phyloP scores from a whole-genome alignment of 2,113 vertebrate species.

The Mobula birostris region DNA sequence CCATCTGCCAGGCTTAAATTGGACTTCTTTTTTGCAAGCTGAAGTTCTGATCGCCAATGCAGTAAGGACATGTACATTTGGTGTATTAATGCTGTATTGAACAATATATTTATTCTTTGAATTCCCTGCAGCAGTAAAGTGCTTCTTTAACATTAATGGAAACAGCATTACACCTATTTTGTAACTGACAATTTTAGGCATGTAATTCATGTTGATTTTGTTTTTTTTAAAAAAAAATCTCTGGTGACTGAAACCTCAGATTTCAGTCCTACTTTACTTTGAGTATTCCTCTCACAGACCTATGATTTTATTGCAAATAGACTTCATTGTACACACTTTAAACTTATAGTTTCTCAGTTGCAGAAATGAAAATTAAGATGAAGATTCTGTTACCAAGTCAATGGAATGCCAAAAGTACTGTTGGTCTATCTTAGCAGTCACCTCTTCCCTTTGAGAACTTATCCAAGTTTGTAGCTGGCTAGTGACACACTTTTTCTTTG shows the following conservation, averaged over 20 bases:
- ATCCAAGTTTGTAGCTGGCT: neutral
- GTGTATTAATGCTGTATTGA: neutral
- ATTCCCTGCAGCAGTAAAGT: neutral
- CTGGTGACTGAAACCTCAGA: neutral
- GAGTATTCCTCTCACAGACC: neutral
- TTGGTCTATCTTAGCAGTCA: neutral
- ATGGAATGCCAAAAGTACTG: neutral
- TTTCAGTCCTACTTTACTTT: neutral
- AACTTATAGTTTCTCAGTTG: neutral
- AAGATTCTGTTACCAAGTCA: neutral
- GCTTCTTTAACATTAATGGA: neutral
- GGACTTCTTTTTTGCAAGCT: neutral
- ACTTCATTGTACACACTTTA: neutral
- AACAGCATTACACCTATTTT: neutral
- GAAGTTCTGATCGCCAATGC: neutral
- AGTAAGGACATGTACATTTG: neutral
- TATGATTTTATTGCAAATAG: neutral
- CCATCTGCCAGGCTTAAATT: conserved; percentile 18
- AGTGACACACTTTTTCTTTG: neutral
- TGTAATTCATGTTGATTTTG: neutral
- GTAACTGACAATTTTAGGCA: neutral
- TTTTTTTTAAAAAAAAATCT: neutral
- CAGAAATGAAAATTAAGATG: neutral
- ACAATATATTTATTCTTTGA: neutral
- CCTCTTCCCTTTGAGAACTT: neutral